Conservation (phyloP, 1,140 invertebrate genomes). For the Neelides sp. region DNA sequence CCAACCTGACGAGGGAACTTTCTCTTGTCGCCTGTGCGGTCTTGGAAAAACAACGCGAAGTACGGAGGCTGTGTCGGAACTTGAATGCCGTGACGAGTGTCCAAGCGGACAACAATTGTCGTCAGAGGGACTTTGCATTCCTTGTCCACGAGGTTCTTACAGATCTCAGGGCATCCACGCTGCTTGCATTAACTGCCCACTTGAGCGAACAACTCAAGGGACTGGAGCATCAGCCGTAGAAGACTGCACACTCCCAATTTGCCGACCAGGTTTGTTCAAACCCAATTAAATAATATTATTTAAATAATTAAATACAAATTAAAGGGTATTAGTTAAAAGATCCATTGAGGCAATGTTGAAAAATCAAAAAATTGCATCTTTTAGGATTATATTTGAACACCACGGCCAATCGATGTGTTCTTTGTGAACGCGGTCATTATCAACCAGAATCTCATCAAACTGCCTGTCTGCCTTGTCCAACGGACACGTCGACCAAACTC, state of each 20-base stretch:
- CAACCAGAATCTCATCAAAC: conserved; percentile 83
- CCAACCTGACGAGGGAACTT: conserved; percentile 80
- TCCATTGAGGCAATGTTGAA: no score
- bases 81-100: conserved; percentile 81
- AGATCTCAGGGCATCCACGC: conserved; percentile 74
- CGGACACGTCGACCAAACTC: conserved; percentile 79
- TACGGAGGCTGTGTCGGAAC: conserved; percentile 68
- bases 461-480: conserved; percentile 72
- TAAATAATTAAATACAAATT: no score
- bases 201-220: conserved; percentile 73
- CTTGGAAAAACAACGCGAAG: conserved; percentile 86
- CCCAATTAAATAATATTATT: conserved; percentile 12
- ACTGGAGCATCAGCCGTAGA: conserved; percentile 66
- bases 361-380: not conserved
- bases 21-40: conserved; percentile 75
- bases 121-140: conserved; percentile 76
- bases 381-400: conserved; percentile 69
- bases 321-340: no score
- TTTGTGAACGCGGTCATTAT: conserved; percentile 84
- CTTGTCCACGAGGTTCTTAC: conserved; percentile 81
- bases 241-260: conserved; percentile 83
- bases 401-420: conserved; percentile 66
- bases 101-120: conserved; percentile 75
- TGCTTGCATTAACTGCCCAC: conserved; percentile 73
- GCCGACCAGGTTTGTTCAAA: conserved; percentile 49